Percentiles rank a stretch among this genome's conserved stretches.
Conservation (phyloP, 2,113 vertebrate genomes). For the Phrynosoma platyrhinos region DNA sequence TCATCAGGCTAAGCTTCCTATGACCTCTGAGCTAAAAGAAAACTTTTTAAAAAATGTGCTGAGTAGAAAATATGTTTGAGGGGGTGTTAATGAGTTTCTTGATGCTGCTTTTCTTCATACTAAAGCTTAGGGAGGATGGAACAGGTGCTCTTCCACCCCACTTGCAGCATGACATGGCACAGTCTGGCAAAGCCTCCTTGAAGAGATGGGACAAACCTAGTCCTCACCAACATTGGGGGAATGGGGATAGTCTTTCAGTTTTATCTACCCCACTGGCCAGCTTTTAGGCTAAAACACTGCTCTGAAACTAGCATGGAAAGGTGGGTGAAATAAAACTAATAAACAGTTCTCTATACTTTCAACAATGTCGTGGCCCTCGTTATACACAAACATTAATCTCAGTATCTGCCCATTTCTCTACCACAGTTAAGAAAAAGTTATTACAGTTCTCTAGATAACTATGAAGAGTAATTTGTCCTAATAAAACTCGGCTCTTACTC, state of each 20-base stretch:
- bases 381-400: background rate
- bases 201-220: background rate
- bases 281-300: background rate
- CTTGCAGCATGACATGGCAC: too few species aligned
- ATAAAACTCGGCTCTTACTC: background rate
- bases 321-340: background rate
- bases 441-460: background rate
- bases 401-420: background rate
- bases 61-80: background rate
- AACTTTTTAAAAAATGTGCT: background rate
- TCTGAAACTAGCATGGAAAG: background rate
- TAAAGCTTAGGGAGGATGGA: background rate
- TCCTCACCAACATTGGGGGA: background rate
- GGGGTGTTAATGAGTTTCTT: background rate
- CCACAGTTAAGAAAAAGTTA: background rate
- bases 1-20: background rate
- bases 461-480: background rate
- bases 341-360: background rate
- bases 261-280: background rate
- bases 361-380: background rate
- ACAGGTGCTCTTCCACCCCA: too few species aligned
- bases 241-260: background rate
- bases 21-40: background rate
- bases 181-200: background rate
- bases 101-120: background rate